Evolutionary conservation across 2,113 vertebrate genomes (phyloP), one percentile per base, ranked within the genome.

Genomic region (Epinephelus moara): DNA sequence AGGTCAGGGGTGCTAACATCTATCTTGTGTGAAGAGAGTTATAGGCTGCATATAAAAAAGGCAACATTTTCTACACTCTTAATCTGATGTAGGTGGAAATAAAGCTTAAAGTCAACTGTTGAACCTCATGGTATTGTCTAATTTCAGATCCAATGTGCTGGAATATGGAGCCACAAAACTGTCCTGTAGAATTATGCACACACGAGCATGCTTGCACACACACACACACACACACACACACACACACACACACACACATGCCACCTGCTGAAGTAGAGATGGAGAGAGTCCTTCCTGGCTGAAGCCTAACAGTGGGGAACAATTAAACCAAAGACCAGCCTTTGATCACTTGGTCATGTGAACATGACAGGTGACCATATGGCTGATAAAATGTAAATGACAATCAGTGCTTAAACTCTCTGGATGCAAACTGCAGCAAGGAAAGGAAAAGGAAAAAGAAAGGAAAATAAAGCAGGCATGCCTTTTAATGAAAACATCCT

Each of bases 361-460:
- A 96, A 96, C 95, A 97, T 96, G 96, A 97, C 96, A 97, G 96
- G 94, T 97, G 96, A 97, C 96, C 96, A 97, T 96, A 97, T 97
- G 96, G 96, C 94, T 95, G 93, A 94, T 92, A 95, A 93, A 95
- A 96, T 91, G 74, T 78, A 92, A 93, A 69, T 94, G 94, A 96
- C 94, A 96, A 95, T 93, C 73, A 40, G 63, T 55, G 80, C 74
- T 80, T 79, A 49, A 78, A 76, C 57, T 84, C 66, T 74, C 19
- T 67, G 50, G 18, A 61, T 37, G 15, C 52, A 50, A 49, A 74
- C 30, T 30, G 47, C 21, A 37, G 40, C 13, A 53, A 62, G 21
- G 55, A 62, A 74, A 19, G 23, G 19, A 80, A 18, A 74, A 23
- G 1, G 30, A 4, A 56, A 71, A 55, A 68, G 10, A 21, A 68